Conservation (phyloP, 2,113 vertebrate genomes). For the Notiomystis cincta region DNA sequence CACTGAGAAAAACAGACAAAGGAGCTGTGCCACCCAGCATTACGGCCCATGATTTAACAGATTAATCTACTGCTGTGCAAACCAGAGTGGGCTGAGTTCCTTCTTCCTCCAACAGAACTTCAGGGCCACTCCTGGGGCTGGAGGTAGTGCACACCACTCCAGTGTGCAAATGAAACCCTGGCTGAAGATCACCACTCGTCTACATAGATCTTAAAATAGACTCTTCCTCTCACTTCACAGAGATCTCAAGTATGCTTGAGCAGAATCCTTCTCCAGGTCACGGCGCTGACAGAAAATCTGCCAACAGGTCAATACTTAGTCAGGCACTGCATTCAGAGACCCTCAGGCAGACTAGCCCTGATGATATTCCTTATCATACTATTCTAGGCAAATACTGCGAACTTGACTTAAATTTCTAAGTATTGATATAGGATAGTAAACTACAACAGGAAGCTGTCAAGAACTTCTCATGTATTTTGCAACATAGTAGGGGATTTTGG, state of each 20-base stretch:
- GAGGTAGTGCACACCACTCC: accelerated
- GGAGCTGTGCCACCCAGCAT: neutral
- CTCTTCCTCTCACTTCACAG: neutral
- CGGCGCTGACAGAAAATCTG: accelerated
- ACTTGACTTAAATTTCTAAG: neutral
- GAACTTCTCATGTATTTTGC: neutral
- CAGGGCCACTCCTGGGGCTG: neutral
- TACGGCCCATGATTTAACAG: neutral
- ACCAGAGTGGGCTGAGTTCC: neutral
- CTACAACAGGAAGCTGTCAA: neutral
- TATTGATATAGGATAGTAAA: neutral
- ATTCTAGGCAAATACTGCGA: neutral
- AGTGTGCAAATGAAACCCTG: neutral
- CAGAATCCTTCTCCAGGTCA: neutral
- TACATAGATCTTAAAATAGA: neutral
- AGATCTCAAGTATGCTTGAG: neutral
- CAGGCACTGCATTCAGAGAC: neutral
- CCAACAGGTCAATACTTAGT: neutral
- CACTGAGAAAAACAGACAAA: neutral
- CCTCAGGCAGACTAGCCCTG: accelerated
- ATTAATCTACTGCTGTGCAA: neutral
- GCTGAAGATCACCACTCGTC: neutral
- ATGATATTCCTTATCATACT: neutral
- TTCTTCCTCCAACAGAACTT: neutral
- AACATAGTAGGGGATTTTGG: neutral